Conservation (phyloP, 2,797 vertebrate genomes). For the Microchirus variegatus region DNA sequence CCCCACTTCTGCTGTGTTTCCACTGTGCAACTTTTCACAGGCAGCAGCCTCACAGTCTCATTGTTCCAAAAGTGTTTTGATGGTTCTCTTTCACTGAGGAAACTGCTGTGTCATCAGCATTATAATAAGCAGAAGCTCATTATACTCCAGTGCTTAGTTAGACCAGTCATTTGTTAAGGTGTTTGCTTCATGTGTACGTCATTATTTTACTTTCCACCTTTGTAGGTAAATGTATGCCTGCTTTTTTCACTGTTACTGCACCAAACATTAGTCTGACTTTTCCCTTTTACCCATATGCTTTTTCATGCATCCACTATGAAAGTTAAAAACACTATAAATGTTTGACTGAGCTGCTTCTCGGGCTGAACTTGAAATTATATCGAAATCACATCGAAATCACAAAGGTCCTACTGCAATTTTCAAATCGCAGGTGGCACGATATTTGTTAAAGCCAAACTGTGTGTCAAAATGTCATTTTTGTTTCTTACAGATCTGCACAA, state of each 20-base stretch:
- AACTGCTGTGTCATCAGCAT: constrained; percentile 32
- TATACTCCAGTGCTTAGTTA: constrained; percentile 32
- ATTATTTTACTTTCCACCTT: constrained; percentile 44
- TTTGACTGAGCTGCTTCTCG: too few species aligned
- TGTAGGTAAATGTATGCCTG: constrained; percentile 38
- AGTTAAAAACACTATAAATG: too few species aligned
- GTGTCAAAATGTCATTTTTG: too few species aligned
- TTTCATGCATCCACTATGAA: constrained; percentile 6
- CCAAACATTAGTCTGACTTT: constrained; percentile 1
- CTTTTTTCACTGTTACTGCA: constrained; percentile 26
- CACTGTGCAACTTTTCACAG: constrained; percentile 16
- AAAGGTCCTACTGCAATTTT: too few species aligned
- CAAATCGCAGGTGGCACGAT: too few species aligned
- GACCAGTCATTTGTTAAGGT: constrained; percentile 22
- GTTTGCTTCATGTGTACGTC: constrained; percentile 31
- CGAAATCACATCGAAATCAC: too few species aligned
- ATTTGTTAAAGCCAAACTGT: too few species aligned
- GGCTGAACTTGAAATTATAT: too few species aligned
- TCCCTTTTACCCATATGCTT: constrained; percentile 10
- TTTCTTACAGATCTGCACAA: too few species aligned
- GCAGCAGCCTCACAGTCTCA: constrained; percentile 38
- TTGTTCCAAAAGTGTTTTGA: constrained; percentile 29
- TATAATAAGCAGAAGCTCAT: constrained; percentile 56
- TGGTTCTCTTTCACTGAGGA: constrained; percentile 17
- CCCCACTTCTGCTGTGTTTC: neutral